These are phyloP conservation scores for Lophius americanus DNA, from an alignment of 2,797 vertebrate genomes.

Conservation along the genomic window DNA sequence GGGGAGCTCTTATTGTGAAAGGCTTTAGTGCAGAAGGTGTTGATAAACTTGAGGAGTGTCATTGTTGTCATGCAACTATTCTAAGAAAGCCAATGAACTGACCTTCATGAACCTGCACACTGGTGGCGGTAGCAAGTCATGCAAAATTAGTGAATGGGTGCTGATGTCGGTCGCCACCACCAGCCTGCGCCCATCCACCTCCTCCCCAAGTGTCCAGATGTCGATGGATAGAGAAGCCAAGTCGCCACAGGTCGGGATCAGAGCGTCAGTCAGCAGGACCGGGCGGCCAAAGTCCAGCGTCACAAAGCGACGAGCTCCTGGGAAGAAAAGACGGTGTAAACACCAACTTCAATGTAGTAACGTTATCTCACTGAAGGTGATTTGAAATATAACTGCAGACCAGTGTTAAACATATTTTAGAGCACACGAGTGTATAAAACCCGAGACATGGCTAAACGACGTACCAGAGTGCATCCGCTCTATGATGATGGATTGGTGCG, in stretches of 20 bases:
- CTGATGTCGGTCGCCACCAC: conserved; percentile 99
- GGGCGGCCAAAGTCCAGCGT: conserved; percentile 97
- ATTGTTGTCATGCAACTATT: neutral
- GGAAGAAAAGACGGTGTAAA: neutral
- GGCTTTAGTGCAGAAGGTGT: too few species aligned
- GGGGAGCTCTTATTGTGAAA: too few species aligned
- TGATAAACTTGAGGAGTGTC: too few species aligned
- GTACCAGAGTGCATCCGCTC: conserved; percentile 99
- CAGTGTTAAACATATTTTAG: neutral
- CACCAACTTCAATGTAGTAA: neutral
- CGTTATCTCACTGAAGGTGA: neutral
- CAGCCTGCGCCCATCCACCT: conserved; percentile 94
- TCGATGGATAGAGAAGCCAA: conserved; percentile 98
- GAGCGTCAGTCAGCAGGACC: conserved; percentile 92
- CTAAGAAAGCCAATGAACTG: conserved; percentile 39
- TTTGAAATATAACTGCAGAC: neutral
- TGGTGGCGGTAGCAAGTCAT: conserved; percentile 95
- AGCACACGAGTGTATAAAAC: neutral
- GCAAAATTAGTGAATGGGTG: conserved; percentile 97
- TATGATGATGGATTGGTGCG: conserved; percentile 99
- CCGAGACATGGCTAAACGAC: neutral
- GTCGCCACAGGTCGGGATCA: conserved; percentile 96
- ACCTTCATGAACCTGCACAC: conserved; percentile 99
- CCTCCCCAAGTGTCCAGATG: conserved; percentile 98
- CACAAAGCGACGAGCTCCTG: conserved; percentile 97